Conservation (phyloP, 1,140 invertebrate genomes). For the Daktulosphaira vitifoliae region DNA sequence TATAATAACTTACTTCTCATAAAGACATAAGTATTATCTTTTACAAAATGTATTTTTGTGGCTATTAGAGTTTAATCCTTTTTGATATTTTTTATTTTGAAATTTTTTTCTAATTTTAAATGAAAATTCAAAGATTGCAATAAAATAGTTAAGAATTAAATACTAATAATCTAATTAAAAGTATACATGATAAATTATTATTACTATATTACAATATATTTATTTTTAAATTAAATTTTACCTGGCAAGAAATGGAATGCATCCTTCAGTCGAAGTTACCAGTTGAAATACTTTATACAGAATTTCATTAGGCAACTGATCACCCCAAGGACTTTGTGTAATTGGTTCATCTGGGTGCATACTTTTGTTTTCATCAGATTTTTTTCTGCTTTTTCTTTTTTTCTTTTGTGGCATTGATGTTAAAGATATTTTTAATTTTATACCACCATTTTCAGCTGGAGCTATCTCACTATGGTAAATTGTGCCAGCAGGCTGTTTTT, state of each 20-base stretch:
- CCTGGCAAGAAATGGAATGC: conserved; percentile 62
- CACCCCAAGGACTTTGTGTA: conserved; percentile 52
- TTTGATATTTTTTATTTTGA: too few relatives aligned
- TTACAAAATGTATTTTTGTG: too few relatives aligned
- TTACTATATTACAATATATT: too few relatives aligned
- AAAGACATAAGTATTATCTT: too few relatives aligned
- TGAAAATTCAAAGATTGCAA: too few relatives aligned
- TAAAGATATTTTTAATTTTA: conserved; percentile 53
- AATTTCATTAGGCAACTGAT: conserved; percentile 53
- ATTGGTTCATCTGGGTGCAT: conserved; percentile 43
- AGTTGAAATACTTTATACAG: conserved; percentile 61
- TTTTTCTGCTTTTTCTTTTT: conserved; percentile 40
- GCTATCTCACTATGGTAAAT: conserved; percentile 52
- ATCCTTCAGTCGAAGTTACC: conserved; percentile 56
- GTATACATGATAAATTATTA: too few relatives aligned
- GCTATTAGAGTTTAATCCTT: too few relatives aligned
- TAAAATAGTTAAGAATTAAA: too few relatives aligned
- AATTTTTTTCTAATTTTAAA: too few relatives aligned
- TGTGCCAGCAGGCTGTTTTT: conserved; percentile 37
- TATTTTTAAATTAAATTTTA: too few relatives aligned
- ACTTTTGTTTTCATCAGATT: conserved; percentile 30
- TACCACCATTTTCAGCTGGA: conserved; percentile 51
- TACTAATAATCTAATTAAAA: too few relatives aligned
- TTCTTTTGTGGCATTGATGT: conserved; percentile 35
- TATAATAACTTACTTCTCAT: too few relatives aligned